These are phyloP conservation scores for Montipora cactus DNA, from an alignment of 64 coral and sea anemone species.

Conservation along the genomic window DNA sequence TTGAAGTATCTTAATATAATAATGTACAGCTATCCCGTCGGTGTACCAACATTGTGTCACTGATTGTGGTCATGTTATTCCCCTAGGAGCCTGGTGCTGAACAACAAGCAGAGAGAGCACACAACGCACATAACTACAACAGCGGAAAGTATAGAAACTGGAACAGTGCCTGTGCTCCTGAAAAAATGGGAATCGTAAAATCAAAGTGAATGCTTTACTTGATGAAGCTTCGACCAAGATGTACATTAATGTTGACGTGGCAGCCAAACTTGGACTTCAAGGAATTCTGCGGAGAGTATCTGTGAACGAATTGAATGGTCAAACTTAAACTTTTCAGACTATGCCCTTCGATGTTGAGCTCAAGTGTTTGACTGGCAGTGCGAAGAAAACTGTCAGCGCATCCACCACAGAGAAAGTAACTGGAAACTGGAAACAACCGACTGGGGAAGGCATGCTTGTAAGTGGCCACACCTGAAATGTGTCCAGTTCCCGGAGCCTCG, in stretches of 20 bases:
- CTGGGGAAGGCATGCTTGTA: neutral
- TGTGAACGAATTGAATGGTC: slow-evolving; percentile 49
- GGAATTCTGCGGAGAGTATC: slow-evolving; percentile 7
- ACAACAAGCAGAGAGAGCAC: too few relatives aligned
- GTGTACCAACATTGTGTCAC: too few relatives aligned
- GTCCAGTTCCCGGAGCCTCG: too few relatives aligned
- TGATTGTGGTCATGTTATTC: too few relatives aligned
- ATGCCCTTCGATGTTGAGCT: slow-evolving; percentile 24
- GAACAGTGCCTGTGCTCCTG: neutral
- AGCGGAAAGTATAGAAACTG: neutral
- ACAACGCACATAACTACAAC: neutral
- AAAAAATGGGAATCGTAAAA: neutral
- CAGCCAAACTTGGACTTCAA: slow-evolving; percentile 30
- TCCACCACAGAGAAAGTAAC: slow-evolving; percentile 57
- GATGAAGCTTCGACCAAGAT: slow-evolving; percentile 2
- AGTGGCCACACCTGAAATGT: slow-evolving; percentile 29
- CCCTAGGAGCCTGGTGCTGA: too few relatives aligned
- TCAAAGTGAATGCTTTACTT: slow-evolving; percentile 3
- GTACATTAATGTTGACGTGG: slow-evolving; percentile 48
- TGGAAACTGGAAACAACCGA: slow-evolving; percentile 21
- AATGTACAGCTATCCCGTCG: too few relatives aligned
- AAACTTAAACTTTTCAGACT: slow-evolving; percentile 51
- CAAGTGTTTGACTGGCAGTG: slow-evolving; percentile 42
- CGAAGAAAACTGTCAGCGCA: slow-evolving; percentile 1
- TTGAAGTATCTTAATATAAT: too few relatives aligned